Evolutionary conservation across 2,888 invertebrate genomes (phyloP).

Genomic region (Phyto melanocephala): DNA sequence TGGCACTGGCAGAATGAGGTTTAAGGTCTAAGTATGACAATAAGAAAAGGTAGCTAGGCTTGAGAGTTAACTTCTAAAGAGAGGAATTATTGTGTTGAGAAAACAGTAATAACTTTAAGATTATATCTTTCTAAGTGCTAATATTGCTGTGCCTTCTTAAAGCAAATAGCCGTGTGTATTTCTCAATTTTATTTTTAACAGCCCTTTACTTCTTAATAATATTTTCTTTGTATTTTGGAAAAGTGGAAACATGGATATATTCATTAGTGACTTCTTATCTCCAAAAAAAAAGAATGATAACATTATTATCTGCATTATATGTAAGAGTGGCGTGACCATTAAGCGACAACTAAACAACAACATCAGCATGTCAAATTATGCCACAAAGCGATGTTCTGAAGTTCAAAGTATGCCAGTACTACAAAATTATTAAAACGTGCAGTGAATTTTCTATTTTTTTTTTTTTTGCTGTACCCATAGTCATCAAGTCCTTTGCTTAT

Average conservation of each 20-base stretch:
- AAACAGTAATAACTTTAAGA: too few relatives aligned
- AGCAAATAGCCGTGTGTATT: not conserved
- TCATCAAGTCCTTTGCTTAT: not conserved
- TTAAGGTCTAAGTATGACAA: too few relatives aligned
- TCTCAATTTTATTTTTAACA: not conserved
- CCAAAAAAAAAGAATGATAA: constrained; percentile 44
- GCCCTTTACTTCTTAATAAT: not conserved
- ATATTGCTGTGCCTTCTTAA: too few relatives aligned
- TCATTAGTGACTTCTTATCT: constrained; percentile 22
- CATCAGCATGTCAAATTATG: constrained; percentile 18
- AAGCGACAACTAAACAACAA: constrained; percentile 43
- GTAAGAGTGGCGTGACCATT: constrained; percentile 41
- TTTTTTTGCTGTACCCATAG: too few relatives aligned
- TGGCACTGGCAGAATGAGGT: not conserved
- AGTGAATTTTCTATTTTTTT: too few relatives aligned
- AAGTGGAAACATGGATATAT: too few relatives aligned
- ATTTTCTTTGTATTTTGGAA: too few relatives aligned
- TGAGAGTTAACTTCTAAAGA: too few relatives aligned
- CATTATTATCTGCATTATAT: constrained; percentile 20
- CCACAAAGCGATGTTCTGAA: not conserved
- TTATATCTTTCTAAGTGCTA: too few relatives aligned
- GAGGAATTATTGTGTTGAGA: not conserved
- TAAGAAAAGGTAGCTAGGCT: too few relatives aligned
- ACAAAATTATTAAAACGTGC: not conserved
- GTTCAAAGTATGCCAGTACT: not conserved